Evolutionary conservation across 1,140 invertebrate species (phyloP), one percentile per base, ranked within the genome.

Genomic region (Zaprionus vittiger): DNA sequence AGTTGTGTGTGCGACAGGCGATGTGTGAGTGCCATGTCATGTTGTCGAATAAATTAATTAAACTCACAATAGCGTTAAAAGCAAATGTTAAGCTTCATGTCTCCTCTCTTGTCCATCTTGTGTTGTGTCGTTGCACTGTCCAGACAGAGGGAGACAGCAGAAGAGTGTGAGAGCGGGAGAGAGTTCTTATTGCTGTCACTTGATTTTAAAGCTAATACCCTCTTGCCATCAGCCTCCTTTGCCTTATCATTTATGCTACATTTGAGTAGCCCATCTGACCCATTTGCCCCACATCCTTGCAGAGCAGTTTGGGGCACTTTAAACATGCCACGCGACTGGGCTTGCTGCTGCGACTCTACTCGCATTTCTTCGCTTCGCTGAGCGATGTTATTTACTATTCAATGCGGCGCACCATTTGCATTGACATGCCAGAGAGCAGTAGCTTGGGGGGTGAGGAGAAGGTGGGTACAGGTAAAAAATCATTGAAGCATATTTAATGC

Each of bases 401-500:
- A 77, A 73, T 73, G 71, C 57, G 70, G 74, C 74, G 57, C 63
- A 56, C 70, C 74, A 77, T 77, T 77, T 77, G 69, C 74, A 72
- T 77, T 77, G 74, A 73, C 63, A 72, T 72, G 74, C 63, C 60
- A 24, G 12, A 22, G 59, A 11, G 52, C 15, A 63, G 54, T 24
- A 37, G 14, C 24, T 14, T 6, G 24, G 44, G 31, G 5, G 17
- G 31, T 28, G 41, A 14, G 41, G 26, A 14, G 22, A n/a, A 47
- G 7, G n/a, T 3, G 38, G 38, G 54, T 49, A 55, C 61, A 77
- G 75, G 75, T 77, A 77, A 73, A 73, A 80, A 79, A 75, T 71
- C 73, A 81, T 81, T 83, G 65, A 68, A 61, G 81, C 81, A 77
- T 79, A 83, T 79, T 81, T 81, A 77, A 83, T 81, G 64, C 61